Conservation (phyloP, 2,888 invertebrate species). For the Euplexia lucipara region DNA sequence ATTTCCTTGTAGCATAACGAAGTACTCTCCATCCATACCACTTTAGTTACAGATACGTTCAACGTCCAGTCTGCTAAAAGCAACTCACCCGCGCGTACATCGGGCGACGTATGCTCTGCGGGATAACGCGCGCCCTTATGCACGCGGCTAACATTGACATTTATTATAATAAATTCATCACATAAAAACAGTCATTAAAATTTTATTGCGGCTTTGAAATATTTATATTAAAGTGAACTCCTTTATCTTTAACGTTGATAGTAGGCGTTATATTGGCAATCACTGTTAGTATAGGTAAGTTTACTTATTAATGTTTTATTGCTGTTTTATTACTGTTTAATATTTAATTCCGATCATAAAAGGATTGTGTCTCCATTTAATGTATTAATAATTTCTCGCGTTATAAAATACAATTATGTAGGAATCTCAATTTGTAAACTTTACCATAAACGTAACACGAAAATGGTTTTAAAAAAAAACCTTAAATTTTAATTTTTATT, state of each 20-base stretch:
- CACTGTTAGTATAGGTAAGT: slow-evolving; percentile 56
- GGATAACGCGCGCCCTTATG: slow-evolving; percentile 72
- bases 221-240: slow-evolving; percentile 43
- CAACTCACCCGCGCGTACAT: slow-evolving; percentile 80
- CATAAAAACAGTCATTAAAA: slow-evolving; percentile 5
- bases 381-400: slow-evolving; percentile 28
- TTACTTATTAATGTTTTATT: slow-evolving; percentile 52
- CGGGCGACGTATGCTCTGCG: slow-evolving; percentile 72
- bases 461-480: slow-evolving; percentile 6
- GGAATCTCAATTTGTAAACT: slow-evolving; percentile 23
- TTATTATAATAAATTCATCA: slow-evolving; percentile 9
- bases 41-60: slow-evolving; percentile 79
- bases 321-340: slow-evolving; percentile 47
- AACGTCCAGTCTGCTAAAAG: slow-evolving; percentile 84
- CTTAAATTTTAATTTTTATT: slow-evolving; percentile 9
- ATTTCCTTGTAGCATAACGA: slow-evolving; percentile 70
- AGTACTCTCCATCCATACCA: slow-evolving; percentile 73
- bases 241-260: slow-evolving; percentile 26
- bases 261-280: slow-evolving; percentile 42
- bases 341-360: slow-evolving; percentile 40
- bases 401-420: slow-evolving; percentile 55
- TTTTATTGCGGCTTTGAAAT: not conserved
- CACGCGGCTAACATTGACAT: slow-evolving; percentile 61
- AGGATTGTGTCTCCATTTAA: slow-evolving; percentile 40
- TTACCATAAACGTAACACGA: slow-evolving; percentile 15